phyloP scores from a whole-genome alignment of 2,797 vertebrate genomes.

The Percopsis omiscomaycus region DNA sequence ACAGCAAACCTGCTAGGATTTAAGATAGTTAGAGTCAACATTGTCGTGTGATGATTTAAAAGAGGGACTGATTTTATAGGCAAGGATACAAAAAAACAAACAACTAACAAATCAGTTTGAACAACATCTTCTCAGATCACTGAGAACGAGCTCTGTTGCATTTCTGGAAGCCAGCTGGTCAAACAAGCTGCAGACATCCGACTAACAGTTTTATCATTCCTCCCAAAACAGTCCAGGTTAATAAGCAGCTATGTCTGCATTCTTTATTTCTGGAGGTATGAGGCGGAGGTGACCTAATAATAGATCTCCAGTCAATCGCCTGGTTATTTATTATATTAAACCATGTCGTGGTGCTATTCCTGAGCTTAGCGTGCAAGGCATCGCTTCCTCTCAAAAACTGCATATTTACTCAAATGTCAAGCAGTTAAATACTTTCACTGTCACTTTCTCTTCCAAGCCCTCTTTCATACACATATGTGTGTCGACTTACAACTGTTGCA shows the following conservation, averaged over 20 bases:
- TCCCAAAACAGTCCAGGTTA: slow-evolving; percentile 19
- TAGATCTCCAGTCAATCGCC: slow-evolving; percentile 31
- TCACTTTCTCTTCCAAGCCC: too few relatives aligned
- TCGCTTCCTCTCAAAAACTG: too few relatives aligned
- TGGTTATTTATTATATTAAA: background rate
- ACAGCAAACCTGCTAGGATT: too few relatives aligned
- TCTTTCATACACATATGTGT: too few relatives aligned
- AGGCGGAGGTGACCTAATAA: slow-evolving; percentile 20
- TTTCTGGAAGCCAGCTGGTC: slow-evolving; percentile 54
- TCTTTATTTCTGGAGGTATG: background rate
- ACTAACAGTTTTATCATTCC: slow-evolving; percentile 43
- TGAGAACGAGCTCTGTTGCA: slow-evolving; percentile 25
- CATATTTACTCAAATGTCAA: too few relatives aligned
- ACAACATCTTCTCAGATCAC: slow-evolving; percentile 13
- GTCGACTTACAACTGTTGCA: too few relatives aligned
- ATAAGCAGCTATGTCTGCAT: slow-evolving; percentile 23
- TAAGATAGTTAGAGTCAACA: too few relatives aligned
- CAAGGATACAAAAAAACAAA: slow-evolving; percentile 7
- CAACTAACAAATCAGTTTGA: background rate
- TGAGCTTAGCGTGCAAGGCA: slow-evolving; percentile 24
- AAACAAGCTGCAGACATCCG: slow-evolving; percentile 49
- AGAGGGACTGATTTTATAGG: background rate
- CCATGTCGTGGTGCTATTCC: too few relatives aligned
- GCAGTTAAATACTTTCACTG: too few relatives aligned
- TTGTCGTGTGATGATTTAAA: too few relatives aligned